Base-by-base conservation (phyloP, 2,113 vertebrate genomes). In the Hyperoodon ampullatus region DNA sequence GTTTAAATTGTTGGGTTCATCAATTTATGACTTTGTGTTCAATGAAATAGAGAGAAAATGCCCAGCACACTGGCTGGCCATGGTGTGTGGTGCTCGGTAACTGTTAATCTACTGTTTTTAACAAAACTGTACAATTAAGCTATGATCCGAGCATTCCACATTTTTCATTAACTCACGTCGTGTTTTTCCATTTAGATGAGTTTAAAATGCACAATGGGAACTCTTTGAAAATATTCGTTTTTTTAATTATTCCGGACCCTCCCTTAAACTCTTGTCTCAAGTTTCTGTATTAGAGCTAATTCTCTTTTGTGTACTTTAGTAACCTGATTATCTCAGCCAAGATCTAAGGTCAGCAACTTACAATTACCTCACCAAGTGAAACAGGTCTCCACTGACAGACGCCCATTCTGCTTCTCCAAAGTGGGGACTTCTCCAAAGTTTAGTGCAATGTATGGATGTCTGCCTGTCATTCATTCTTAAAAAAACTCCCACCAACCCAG, bases 11-110 rank as follows among this genome's bases (percentile, higher is more conserved):
- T 65, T 75, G 33, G 11, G 53, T 65, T 65, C 39, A 84, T 90
- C 77, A 66, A 21, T 66, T 97, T 65, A 71, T 80, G 63, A 50
- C 53, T 96, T 72, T 84, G 39, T 55, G n/a, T 93, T 88, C 58
- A 92, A 26, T 84, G 75, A 96, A 33, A 65, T n/a, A 35, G 89
- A 87, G 13, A 68, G 28, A 90, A 97, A 93, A 93, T 23, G 55
- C 19, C 72, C 42, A 74, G 30, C 3, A 28, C n/a, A 33, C 9
- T 60, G 42, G 30, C 74, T 91, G 30, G 26, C 33, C 8, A 5
- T 58, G 70, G 7, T 77, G 4, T 15, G 47, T 28, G 1, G 58
- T 15, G 2, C 18, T 96, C 30, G 88, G 47, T 53, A 93, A 93
- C 68, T 60, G 23, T 44, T 61, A 6, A 55, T 44, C 83, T 87